A percentile compares a stretch with the other conserved stretches of the same genome.
These are phyloP conservation scores for Lasiurus borealis DNA, from an alignment of 2,113 vertebrate species.

Conservation along the genomic window DNA sequence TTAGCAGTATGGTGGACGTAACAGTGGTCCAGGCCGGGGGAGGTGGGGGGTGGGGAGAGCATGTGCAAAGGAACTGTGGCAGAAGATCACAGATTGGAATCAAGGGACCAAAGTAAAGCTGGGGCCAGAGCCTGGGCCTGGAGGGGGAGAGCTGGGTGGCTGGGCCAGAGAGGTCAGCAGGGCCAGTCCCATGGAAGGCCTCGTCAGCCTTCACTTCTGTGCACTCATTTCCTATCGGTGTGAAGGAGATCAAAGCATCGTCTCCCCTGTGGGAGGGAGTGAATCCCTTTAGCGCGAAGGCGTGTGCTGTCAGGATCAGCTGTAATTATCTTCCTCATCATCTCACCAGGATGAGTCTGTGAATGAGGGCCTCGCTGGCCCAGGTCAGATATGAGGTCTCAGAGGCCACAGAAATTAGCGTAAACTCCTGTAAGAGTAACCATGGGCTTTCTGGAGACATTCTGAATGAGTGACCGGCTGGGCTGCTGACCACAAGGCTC, in stretches of 20 bases:
- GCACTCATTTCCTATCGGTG: background rate
- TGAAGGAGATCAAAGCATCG: background rate
- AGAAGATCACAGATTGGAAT: background rate
- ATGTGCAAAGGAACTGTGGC: background rate
- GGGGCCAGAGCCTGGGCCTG: background rate
- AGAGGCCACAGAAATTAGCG: slow-evolving; percentile 67
- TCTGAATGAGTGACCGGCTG: slow-evolving; percentile 54
- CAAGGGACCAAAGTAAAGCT: background rate
- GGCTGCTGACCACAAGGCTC: slow-evolving; percentile 65
- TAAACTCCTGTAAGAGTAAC: slow-evolving; percentile 38
- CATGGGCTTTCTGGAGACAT: slow-evolving; percentile 54
- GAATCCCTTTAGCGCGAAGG: background rate
- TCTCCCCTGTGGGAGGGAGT: background rate
- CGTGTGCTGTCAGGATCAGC: rapidly evolving
- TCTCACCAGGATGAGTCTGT: background rate
- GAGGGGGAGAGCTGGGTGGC: background rate
- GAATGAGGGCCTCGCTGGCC: background rate
- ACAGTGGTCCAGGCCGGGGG: background rate
- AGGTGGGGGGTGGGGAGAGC: no score
- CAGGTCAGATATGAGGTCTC: background rate
- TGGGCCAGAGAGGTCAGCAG: background rate
- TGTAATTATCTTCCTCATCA: background rate
- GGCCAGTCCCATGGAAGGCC: background rate
- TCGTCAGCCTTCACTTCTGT: background rate
- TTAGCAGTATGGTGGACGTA: no score